Conservation (phyloP, 2,888 invertebrate species). For the Ypsolopha sequella region DNA sequence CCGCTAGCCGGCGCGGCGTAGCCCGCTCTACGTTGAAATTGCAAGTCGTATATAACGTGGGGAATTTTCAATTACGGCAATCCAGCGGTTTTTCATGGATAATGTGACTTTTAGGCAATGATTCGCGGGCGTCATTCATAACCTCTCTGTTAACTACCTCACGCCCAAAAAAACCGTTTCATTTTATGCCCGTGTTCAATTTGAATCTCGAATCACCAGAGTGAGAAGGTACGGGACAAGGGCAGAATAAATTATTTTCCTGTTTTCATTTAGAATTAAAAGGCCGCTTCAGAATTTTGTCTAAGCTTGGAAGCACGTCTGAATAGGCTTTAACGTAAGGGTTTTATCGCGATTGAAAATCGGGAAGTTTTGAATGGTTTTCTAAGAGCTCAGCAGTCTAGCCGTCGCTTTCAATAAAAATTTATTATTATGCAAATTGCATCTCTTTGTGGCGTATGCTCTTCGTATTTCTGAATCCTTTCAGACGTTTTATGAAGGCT, state of each 20-base stretch:
- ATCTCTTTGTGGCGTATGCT: constrained; percentile 42
- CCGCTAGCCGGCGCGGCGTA: constrained; percentile 38
- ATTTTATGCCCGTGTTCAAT: neutral
- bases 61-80: constrained; percentile 70
- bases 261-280: neutral
- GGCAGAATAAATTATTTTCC: neutral
- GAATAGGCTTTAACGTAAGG: constrained; percentile 9
- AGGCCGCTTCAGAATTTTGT: neutral
- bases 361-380: constrained; percentile 28
- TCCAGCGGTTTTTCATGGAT: constrained; percentile 68
- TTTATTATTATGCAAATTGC: constrained; percentile 64
- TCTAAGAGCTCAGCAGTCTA: constrained; percentile 16
- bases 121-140: constrained; percentile 55
- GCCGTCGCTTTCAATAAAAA: constrained; percentile 43
- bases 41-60: constrained; percentile 66
- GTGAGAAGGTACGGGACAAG: neutral
- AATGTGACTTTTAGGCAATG: constrained; percentile 65
- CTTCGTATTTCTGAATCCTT: constrained; percentile 35
- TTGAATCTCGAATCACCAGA: neutral
- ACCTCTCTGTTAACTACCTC: constrained; percentile 13
- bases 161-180: constrained; percentile 10
- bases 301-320: constrained; percentile 12
- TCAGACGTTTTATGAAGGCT: constrained; percentile 24
- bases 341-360: constrained; percentile 28
- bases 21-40: constrained; percentile 52